A percentile compares a stretch with the other conserved stretches of the same genome.
Conservation (phyloP, 92 coral and sea anemone species). For the Scolanthus callimorphus region DNA sequence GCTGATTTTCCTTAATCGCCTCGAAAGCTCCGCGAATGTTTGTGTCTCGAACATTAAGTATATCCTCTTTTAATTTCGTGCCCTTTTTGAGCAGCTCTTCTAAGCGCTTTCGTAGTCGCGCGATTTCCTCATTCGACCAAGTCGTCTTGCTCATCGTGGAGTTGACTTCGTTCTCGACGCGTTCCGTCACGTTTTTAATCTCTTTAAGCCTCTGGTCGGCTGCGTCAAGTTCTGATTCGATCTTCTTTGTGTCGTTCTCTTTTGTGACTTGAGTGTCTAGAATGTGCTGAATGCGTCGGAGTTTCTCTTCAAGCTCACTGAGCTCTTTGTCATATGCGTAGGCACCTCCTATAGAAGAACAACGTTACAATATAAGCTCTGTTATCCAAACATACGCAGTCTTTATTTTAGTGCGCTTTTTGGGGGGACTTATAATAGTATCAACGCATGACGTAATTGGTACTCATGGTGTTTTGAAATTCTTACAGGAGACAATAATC, state of each 20-base stretch:
- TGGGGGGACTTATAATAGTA: too few species aligned
- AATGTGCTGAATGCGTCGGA: constrained; percentile 50
- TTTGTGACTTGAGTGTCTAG: constrained; percentile 62
- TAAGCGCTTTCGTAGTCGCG: constrained; percentile 49
- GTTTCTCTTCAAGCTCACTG: constrained; percentile 63
- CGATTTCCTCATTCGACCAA: constrained; percentile 61
- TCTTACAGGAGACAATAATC: too few species aligned
- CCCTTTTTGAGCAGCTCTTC: constrained; percentile 47
- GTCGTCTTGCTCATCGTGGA: constrained; percentile 33
- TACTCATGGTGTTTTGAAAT: too few species aligned
- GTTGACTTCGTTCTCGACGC: constrained; percentile 27
- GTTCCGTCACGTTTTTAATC: constrained; percentile 31
- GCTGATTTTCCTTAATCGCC: constrained; percentile 58
- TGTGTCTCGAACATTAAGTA: constrained; percentile 42
- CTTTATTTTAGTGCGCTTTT: too few species aligned
- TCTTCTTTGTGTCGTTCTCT: constrained; percentile 61
- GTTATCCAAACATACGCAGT: too few species aligned
- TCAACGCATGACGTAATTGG: too few species aligned
- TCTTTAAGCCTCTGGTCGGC: constrained; percentile 26
- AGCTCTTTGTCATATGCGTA: constrained; percentile 77
- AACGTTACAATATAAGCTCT: too few species aligned
- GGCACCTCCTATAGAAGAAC: constrained; percentile 22
- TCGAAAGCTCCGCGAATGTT: constrained; percentile 71
- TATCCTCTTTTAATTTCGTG: constrained; percentile 36
- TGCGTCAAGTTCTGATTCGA: constrained; percentile 50